Percentiles rank a stretch among this genome's conserved stretches.
Conservation (phyloP, 2,888 invertebrate species). For the Luperina testacea region DNA sequence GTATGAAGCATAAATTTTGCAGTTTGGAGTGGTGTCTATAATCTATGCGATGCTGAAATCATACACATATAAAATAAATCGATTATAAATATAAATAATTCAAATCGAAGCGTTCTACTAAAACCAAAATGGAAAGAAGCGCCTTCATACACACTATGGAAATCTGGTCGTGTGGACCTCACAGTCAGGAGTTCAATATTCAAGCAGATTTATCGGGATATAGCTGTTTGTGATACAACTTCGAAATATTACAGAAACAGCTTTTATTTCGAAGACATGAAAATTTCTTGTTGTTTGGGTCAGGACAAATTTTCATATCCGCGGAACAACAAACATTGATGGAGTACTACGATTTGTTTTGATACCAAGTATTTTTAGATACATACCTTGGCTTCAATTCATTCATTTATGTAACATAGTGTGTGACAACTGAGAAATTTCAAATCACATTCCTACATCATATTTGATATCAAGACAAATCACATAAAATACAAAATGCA, state of each 20-base stretch:
- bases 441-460: neutral
- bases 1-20: conserved; percentile 83
- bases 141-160: conserved; percentile 73
- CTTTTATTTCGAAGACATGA: conserved; percentile 49
- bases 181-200: conserved; percentile 57
- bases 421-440: no score
- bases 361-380: neutral
- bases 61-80: conserved; percentile 84
- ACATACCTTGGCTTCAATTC: neutral
- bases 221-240: conserved; percentile 63
- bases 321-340: conserved; percentile 51
- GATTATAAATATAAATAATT: conserved; percentile 78
- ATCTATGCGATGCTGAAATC: conserved; percentile 85
- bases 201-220: conserved; percentile 47
- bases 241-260: conserved; percentile 54
- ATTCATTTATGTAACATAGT: neutral
- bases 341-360: conserved; percentile 45
- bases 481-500: conserved; percentile 47
- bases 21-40: conserved; percentile 79
- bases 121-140: conserved; percentile 83
- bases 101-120: conserved; percentile 83
- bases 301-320: conserved; percentile 48
- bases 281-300: conserved; percentile 4
- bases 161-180: conserved; percentile 68
- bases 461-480: conserved; percentile 49